These are phyloP conservation scores for Reticulitermes lucifugus DNA, from an alignment of 2,888 invertebrate species.

Conservation along the genomic window DNA sequence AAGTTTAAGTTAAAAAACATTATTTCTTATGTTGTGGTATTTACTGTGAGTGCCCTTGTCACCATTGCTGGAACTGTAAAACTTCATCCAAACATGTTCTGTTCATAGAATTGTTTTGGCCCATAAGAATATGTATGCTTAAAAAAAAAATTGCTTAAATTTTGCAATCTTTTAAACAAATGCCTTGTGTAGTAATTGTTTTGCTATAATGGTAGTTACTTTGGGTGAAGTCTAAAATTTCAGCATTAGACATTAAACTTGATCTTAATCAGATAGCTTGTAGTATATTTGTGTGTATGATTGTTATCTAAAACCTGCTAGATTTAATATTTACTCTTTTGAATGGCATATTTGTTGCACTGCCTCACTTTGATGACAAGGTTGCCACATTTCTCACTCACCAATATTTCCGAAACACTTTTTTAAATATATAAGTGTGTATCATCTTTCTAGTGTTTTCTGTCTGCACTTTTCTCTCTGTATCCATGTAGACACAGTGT, in stretches of 20 bases:
- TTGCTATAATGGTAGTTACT: too few species aligned
- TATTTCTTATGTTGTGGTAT: too few species aligned
- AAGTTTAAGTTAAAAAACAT: too few species aligned
- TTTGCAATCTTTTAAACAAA: too few species aligned
- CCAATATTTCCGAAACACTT: background rate
- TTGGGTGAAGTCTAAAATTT: too few species aligned
- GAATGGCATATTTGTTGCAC: background rate
- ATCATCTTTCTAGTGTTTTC: slow-evolving; percentile 3
- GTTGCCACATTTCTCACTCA: slow-evolving; percentile 1
- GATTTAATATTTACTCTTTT: background rate
- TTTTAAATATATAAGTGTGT: background rate
- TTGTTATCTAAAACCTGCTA: background rate
- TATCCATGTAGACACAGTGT: background rate
- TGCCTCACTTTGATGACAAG: slow-evolving; percentile 6
- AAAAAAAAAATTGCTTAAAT: too few species aligned
- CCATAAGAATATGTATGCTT: too few species aligned
- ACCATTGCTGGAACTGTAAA: too few species aligned
- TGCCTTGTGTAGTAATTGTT: too few species aligned
- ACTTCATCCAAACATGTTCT: too few species aligned
- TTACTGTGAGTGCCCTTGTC: too few species aligned
- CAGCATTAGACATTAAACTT: background rate
- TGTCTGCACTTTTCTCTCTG: background rate
- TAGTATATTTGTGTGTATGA: background rate
- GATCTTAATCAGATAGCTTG: background rate
- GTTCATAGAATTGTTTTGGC: too few species aligned